These are phyloP conservation scores for Panulirus ornatus DNA, from an alignment of 1,140 invertebrate genomes.

Conservation along the genomic window DNA sequence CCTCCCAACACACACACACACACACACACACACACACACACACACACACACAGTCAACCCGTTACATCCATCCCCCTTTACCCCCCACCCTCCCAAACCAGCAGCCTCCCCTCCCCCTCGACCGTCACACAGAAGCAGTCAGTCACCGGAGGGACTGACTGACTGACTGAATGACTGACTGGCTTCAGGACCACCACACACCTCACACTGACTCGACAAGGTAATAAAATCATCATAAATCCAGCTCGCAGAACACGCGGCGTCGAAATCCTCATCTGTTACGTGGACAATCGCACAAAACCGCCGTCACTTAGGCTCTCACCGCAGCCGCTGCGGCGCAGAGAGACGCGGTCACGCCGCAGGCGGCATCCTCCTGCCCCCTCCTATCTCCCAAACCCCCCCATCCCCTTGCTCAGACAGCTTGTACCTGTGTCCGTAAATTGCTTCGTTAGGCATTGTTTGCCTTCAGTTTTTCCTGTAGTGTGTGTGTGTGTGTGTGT, in stretches of 20 bases:
- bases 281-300: constrained; percentile 45
- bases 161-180: too few species aligned
- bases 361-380: neutral
- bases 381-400: neutral
- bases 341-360: neutral
- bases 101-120: neutral
- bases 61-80: neutral
- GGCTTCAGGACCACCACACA: too few species aligned
- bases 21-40: too few species aligned
- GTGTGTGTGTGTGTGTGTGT: too few species aligned
- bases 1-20: too few species aligned
- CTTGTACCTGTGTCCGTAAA: too few species aligned
- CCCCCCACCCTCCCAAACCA: neutral
- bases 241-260: constrained; percentile 8
- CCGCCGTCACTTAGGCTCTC: constrained; percentile 7
- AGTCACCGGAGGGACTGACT: too few species aligned
- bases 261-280: constrained; percentile 49
- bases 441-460: too few species aligned
- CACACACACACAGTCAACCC: too few species aligned
- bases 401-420: neutral
- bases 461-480: too few species aligned
- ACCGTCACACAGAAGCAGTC: neutral
- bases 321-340: neutral
- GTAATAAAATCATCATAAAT: constrained; percentile 40
- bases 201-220: constrained; percentile 12